Base-by-base conservation (phyloP, 1,140 invertebrate genomes). In the Probaryconus sp. region DNA sequence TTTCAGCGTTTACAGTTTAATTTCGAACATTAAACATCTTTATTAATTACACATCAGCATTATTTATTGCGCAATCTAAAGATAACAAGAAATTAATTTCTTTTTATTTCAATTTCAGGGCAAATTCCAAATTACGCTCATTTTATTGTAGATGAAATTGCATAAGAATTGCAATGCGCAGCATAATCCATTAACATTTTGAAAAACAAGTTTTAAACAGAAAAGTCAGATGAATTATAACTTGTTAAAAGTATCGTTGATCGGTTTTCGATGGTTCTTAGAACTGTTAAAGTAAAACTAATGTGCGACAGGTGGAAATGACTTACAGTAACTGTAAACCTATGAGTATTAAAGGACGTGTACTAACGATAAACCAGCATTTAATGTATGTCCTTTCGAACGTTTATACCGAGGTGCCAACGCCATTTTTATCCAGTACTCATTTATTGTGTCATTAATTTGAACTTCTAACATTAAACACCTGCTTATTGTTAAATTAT, bases 161-260 rank as follows among this genome's bases (percentile, higher is more conserved):
- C 7, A 4, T 7, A 4, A 24, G 31, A 21, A 60, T 43, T 47
- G n/a, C n/a, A n/a, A n/a, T n/a, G n/a, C n/a, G n/a, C n/a, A n/a
- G n/a, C n/a, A n/a, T 37, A 37, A 37, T 47, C 26, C 24, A 38
- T 24, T 30, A 31, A n/a, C 30, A 48, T 47, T 55, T 26, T 65
- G 50, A 31, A n/a, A 55, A 33, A 65, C 55, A 48, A 30, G 50
- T 55, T 38, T 55, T 37, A 55, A 65, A 65, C 38, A 48, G 50
- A 55, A 55, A 47, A 11, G 21, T 40, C 7, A 24, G 28, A 48
- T 47, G 61, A 65, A 55, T 55, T 33, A 65, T 43, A 51, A 51
- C 60, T 20, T 43, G 38, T 43, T 43, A 30, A 28, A 18, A 13
- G 30, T 31, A 35, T 24, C 30, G 13, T 38, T 7, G 20, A 11